Evolutionary conservation across 2,888 invertebrate species (phyloP), one percentile per base, ranked within the genome.

Genomic region (Hesperia comma): DNA sequence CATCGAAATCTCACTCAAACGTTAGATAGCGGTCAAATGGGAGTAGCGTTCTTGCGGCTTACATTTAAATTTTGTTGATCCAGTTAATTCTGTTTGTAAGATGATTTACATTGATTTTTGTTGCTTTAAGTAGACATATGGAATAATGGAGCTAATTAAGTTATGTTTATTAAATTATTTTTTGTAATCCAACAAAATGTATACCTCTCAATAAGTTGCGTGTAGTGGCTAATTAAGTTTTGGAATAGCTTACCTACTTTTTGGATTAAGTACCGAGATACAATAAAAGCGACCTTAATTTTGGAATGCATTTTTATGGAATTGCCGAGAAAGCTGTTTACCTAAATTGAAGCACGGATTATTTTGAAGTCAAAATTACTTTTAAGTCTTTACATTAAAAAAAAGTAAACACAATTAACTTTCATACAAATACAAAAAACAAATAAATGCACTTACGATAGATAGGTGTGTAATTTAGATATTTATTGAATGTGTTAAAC

Each of bases 271-370:
- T 32, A 43, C 14, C 12, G 0, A 3, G 37, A 40, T 56, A 56
- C 26, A 46, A 58, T 15, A 26, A 51, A 26, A 14, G 14, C 32
- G 58, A 32, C 15, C 19, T 61, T 56, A 51, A 66, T 60, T 60
- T 64, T 49, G 33, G 21, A 43, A 51, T 63, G 54, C 74, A 61
- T 77, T 79, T 55, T 72, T 72, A 72, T 71, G 70, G 66, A 63
- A 70, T 68, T 74, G 72, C 76, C 72, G 79, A 80, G 85, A 83
- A 83, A 87, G 82, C 75, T 58, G 81, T 79, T 79, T 49, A 63
- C 43, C 80, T 77, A 76, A 80, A 81, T 86, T 81, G 76, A 78
- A 75, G 72, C 82, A 84, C 83, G 79, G 83, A 80, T 75, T 74
- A 69, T 71, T 69, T 74, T 71, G 71, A 80, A 77, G 72, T 80